Conservation (phyloP, 2,113 vertebrate species). For the Rhabdomys dilectus region DNA sequence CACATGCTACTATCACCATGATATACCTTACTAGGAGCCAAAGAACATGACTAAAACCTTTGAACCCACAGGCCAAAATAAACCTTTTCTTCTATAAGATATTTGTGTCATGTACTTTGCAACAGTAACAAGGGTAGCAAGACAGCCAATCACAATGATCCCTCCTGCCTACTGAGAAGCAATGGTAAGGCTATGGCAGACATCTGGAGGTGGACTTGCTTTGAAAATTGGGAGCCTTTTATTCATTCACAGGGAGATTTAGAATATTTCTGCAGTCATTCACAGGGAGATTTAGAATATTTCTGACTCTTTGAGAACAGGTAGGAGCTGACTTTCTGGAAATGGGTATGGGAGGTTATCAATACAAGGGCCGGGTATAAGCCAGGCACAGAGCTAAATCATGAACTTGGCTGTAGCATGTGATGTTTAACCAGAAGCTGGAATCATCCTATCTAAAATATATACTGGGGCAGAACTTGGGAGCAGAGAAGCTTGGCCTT, state of each 20-base stretch:
- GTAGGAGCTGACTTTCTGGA: constrained; percentile 46
- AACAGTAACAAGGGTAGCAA: background rate
- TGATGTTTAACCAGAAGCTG: constrained; percentile 21
- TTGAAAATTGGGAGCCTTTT: constrained; percentile 41
- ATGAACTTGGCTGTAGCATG: background rate
- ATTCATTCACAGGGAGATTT: constrained; percentile 11
- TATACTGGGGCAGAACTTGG: background rate
- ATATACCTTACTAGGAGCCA: background rate
- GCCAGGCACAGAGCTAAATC: background rate
- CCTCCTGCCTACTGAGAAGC: background rate
- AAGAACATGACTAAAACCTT: too few species aligned
- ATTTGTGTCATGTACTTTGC: background rate
- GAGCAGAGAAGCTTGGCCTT: background rate
- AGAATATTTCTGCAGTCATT: constrained; percentile 3
- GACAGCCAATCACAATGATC: background rate
- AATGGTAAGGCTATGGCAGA: background rate
- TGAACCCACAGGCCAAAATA: background rate
- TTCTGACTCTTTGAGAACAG: constrained; percentile 6
- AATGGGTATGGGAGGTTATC: background rate
- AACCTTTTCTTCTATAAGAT: background rate
- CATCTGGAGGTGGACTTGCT: background rate
- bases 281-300: constrained; percentile 32
- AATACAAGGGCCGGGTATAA: constrained; percentile 9
- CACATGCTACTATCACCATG: background rate
- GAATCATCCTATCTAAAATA: background rate